Base-by-base conservation (phyloP, 2,888 invertebrate genomes). In the Syrista parreyssii region DNA sequence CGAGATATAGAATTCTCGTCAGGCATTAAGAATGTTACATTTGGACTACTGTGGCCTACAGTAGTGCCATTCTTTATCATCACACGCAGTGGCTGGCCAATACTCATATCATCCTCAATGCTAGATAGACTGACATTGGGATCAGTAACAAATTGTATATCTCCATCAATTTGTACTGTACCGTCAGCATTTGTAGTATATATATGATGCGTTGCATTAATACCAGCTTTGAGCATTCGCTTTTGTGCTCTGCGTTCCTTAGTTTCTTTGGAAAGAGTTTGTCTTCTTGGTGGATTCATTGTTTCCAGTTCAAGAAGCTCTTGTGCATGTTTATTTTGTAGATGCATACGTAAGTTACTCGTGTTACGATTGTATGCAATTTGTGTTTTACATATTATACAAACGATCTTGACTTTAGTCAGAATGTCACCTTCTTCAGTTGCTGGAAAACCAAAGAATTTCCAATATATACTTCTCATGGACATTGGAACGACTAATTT, bases 381-480 rank as follows among this genome's bases (percentile, higher is more conserved):
- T 80, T 92, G 92, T 4, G 92, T 92, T 82, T 92, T 92, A 81
- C 93, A 93, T 1, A 93, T 79, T 69, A 92, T 90, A 78, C 93
- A 93, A 68, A 93, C 92, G n/a, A 92, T 92, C 84, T 92, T 92
- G 0, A 92, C 89, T 87, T 92, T 91, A 30, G 91, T 91, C 1
- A 91, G 81, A 77, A 92, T 92, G 55, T 91, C 91, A 4, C 92
- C 92, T 3, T 92, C 91, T n/a, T 92, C 92, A 11, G 91, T 90
- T 0, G 92, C 93, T 68, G 93, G 93, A 86, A 93, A 93, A 15
- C 93, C 93, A 85, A 92, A 93, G 82, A 91, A 92, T 83, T 92
- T 92, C 93, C 93, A 93, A 81, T 93, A 93, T 75, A 92, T 92
- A 79, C 92, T 92, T 68, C 92, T 85, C 93, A 93, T 93, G 3